These are phyloP conservation scores for Phaetusa simplex DNA, from an alignment of 2,113 vertebrate species.

Conservation along the genomic window DNA sequence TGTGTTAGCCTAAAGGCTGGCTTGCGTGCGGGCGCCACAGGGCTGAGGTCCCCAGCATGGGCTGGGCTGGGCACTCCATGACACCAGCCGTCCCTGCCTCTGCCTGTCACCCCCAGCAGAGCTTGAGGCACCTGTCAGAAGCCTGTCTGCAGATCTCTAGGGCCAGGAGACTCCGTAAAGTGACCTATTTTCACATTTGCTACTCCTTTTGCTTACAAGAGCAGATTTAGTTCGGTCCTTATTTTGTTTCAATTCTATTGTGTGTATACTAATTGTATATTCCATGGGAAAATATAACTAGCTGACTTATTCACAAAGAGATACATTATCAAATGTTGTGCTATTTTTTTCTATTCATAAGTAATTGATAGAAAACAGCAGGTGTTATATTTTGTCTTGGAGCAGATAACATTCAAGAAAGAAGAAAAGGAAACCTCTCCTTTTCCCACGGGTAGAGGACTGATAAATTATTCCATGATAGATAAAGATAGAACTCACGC, in stretches of 20 bases:
- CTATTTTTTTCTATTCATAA: not conserved
- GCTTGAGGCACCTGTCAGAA: not conserved
- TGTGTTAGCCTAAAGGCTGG: not conserved
- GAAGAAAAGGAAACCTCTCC: not conserved
- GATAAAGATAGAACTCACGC: not conserved
- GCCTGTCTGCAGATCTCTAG: not conserved
- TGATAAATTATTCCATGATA: not conserved
- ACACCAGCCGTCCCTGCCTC: not conserved
- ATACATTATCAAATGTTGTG: not conserved
- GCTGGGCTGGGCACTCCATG: not conserved
- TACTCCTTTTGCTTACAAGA: not conserved
- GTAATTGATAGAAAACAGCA: constrained; percentile 28
- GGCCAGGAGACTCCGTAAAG: not conserved
- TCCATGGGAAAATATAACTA: not conserved
- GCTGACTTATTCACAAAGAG: not conserved
- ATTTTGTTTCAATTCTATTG: not conserved
- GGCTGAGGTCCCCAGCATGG: not conserved
- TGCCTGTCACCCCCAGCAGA: not conserved
- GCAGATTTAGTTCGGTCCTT: not conserved
- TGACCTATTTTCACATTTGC: not conserved
- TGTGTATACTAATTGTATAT: not conserved
- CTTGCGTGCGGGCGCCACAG: fast-evolving
- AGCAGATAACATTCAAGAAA: constrained; percentile 31
- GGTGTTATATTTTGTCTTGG: constrained; percentile 9
- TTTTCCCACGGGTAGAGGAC: not conserved